Evolutionary conservation across 2,797 vertebrate genomes (phyloP), one percentile per base, ranked within the genome.

Genomic region (Cynopterus sphinx): DNA sequence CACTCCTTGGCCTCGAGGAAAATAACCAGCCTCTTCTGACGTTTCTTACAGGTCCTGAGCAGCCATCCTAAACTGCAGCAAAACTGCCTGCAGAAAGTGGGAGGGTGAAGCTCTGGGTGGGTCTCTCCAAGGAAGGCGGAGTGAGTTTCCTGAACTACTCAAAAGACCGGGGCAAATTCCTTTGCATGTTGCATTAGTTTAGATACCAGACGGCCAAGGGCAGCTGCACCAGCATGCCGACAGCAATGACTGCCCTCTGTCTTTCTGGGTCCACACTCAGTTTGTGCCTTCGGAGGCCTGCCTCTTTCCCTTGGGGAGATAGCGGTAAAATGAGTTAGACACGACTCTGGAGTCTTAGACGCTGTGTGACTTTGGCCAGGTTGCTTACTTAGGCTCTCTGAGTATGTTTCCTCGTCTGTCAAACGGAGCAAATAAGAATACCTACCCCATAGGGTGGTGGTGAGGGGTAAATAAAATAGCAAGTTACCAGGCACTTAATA

Each of bases 311-410:
- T 51, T 59, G 39, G 41, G 26, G 46, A 12, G n/a, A 75, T 0
- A n/a, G 77, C 43, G 67, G 2, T 3, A 31, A 9, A 78, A 74
- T 22, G 46, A 63, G n/a, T n/a, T 17, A 57, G 43, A 16, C 55
- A 71, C 70, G 73, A 31, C 21, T 59, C 49, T 43, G 57, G 26
- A n/a, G 24, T 9, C 85, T 82, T 22, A 74, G 70, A 70, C 17
- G 57, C 67, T 78, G 19, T 46, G 74, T 88, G 28, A 88, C 84
- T 71, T 39, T 82, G 74, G 55, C 31, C 53, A 49, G 28, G n/a
- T 55, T 26, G 33, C 82, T 53, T 26, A 36, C 82, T 79, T n/a
- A 51, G n/a, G 46, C 87, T 73, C 55, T 88, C 86, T 92, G 57
- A 92, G 59, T 7, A 1, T 6, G 19, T 55, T 49, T 49, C 70